phyloP scores from a whole-genome alignment of 2,113 vertebrate species.

The Psophia crepitans region DNA sequence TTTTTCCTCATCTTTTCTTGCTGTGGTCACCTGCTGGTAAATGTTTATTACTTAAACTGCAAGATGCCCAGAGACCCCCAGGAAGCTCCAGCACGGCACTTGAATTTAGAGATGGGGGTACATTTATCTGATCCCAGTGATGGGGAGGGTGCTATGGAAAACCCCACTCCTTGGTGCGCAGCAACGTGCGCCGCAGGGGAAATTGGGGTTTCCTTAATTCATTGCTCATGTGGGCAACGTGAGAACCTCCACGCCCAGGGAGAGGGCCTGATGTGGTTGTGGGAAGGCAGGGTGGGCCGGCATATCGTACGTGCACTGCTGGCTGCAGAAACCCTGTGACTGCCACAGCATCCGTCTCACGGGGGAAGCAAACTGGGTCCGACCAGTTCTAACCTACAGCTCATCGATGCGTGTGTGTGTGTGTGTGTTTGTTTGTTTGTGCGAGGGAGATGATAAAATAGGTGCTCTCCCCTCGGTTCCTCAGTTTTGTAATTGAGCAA shows the following conservation, averaged over 20 bases:
- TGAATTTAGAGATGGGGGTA: neutral
- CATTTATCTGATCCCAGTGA: neutral
- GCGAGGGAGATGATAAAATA: neutral
- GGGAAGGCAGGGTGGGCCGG: neutral
- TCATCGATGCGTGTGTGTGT: neutral
- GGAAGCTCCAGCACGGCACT: fast-evolving
- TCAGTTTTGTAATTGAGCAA: neutral
- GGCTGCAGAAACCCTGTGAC: neutral
- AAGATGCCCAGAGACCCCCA: neutral
- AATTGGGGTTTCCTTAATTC: neutral
- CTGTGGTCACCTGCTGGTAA: neutral
- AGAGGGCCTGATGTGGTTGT: neutral
- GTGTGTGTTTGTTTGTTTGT: neutral
- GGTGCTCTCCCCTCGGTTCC: neutral
- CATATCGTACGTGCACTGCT: neutral
- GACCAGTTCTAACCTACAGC: neutral
- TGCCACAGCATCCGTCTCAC: neutral
- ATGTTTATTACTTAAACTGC: neutral
- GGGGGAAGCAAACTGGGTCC: neutral
- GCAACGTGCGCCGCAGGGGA: neutral
- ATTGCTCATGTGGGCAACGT: fast-evolving
- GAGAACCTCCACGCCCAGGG: neutral
- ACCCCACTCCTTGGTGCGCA: neutral
- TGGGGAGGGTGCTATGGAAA: neutral
- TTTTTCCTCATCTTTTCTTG: neutral